Conservation (phyloP, 2,797 vertebrate genomes). For the Myiotriccus ornatus region DNA sequence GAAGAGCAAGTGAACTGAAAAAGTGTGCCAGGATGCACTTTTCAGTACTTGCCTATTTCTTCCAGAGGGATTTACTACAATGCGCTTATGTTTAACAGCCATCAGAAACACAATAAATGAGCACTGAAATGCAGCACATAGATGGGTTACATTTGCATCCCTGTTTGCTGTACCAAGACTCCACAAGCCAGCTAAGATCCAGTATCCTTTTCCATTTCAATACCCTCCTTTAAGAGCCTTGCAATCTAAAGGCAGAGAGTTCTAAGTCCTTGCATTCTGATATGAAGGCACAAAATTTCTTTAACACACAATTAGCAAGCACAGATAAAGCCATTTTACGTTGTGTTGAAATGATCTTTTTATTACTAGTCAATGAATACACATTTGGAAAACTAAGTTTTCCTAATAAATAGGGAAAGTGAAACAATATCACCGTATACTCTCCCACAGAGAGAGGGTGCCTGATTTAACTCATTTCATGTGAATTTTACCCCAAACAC, state of each 20-base stretch:
- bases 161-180: not conserved
- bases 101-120: not conserved
- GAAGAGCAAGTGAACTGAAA: not conserved
- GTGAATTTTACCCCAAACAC: not conserved
- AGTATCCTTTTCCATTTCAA: not conserved
- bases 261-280: not conserved
- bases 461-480: not conserved
- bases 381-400: not conserved
- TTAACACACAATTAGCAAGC: not conserved
- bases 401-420: not conserved
- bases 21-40: not conserved
- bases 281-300: not conserved
- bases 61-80: not conserved
- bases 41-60: not conserved
- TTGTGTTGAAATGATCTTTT: not conserved
- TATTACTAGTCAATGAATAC: not conserved
- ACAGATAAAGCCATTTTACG: not conserved
- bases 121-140: not conserved
- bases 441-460: not conserved
- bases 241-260: not conserved
- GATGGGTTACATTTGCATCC: not conserved
- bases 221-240: not conserved
- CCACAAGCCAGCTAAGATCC: not conserved
- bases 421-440: not conserved
- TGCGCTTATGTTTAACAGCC: not conserved